Conservation (phyloP, 2,888 invertebrate species). For the Drosophila nr. perissopoda region DNA sequence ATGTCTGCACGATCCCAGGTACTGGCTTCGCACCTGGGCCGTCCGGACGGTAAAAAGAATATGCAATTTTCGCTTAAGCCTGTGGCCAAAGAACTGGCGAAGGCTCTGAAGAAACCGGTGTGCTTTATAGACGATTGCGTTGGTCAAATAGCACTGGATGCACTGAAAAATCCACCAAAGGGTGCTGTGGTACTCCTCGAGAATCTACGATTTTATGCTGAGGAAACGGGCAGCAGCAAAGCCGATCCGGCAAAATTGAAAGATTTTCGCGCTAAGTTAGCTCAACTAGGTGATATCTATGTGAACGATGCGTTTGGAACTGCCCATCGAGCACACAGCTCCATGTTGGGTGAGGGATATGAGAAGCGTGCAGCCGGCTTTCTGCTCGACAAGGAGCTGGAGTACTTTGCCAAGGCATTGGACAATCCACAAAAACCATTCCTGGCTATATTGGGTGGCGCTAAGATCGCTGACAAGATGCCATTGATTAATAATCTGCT, state of each 20-base stretch:
- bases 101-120: conserved; percentile 90
- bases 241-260: conserved; percentile 92
- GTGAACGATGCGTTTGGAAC: conserved; percentile 99
- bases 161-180: conserved; percentile 92
- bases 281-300: conserved; percentile 97
- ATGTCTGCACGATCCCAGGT: conserved; percentile 83
- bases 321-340: conserved; percentile 92
- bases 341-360: conserved; percentile 98
- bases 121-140: conserved; percentile 95
- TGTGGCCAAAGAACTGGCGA: conserved; percentile 95
- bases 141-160: conserved; percentile 94
- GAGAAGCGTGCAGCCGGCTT: conserved; percentile 96
- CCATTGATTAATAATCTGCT: conserved; percentile 97
- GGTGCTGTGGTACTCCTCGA: conserved; percentile 97
- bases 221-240: conserved; percentile 99
- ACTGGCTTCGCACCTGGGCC: conserved; percentile 98
- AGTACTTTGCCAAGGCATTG: conserved; percentile 98
- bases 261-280: conserved; percentile 93
- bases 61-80: conserved; percentile 96
- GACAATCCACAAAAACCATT: conserved; percentile 98
- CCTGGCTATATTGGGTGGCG: conserved; percentile 98
- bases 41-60: conserved; percentile 96
- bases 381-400: conserved; percentile 97
- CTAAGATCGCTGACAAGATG: conserved; percentile 99
- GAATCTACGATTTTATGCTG: conserved; percentile 97